phyloP scores from a whole-genome alignment of 2,797 vertebrate genomes.

The Poecilia velifera region DNA sequence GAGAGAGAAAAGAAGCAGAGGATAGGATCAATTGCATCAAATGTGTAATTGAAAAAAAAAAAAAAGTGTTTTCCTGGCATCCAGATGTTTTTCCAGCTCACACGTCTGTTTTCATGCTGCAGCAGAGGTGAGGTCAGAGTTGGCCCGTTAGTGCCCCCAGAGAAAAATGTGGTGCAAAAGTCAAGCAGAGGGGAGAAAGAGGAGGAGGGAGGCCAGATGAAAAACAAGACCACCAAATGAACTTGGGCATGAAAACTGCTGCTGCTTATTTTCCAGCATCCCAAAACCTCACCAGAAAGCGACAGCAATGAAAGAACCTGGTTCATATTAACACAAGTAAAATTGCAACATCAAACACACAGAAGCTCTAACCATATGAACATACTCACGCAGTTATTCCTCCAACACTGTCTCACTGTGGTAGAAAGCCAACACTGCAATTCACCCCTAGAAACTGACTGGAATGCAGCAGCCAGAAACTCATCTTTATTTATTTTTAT shows the following conservation, averaged over 20 bases:
- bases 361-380: constrained; percentile 14
- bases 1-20: constrained; percentile 14
- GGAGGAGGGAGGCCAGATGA: neutral
- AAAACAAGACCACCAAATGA: constrained; percentile 38
- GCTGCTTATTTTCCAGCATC: constrained; percentile 38
- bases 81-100: constrained; percentile 78
- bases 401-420: constrained; percentile 60
- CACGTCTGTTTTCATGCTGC: constrained; percentile 62
- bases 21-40: constrained; percentile 36
- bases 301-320: constrained; percentile 60
- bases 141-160: constrained; percentile 53
- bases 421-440: constrained; percentile 49
- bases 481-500: too few relatives aligned
- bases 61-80: constrained; percentile 57
- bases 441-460: constrained; percentile 22
- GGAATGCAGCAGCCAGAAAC: constrained; percentile 25
- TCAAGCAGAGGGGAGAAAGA: constrained; percentile 11
- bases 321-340: constrained; percentile 69
- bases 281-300: constrained; percentile 22
- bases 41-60: constrained; percentile 48
- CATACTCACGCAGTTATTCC: constrained; percentile 14
- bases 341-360: constrained; percentile 52
- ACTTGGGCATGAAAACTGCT: constrained; percentile 17
- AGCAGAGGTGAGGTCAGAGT: constrained; percentile 76
- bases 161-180: constrained; percentile 42